Evolutionary conservation across 2,888 invertebrate species (phyloP).

Genomic region (Drosophila vallismaia): DNA sequence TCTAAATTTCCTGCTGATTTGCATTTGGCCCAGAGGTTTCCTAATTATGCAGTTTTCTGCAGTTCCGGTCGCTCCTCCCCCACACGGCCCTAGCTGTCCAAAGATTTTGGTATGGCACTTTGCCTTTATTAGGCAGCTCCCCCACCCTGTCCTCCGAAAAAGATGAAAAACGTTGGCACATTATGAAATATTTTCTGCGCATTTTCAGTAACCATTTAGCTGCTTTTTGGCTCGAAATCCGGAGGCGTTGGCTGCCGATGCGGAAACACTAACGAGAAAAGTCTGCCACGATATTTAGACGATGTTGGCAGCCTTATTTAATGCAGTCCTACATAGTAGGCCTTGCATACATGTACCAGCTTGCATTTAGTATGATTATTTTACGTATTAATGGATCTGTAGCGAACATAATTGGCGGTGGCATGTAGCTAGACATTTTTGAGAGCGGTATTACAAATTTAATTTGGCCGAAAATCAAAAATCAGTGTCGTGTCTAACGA

Average conservation of each 20-base stretch:
- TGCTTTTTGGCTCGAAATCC: slow-evolving; percentile 6
- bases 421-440: background rate
- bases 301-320: slow-evolving; percentile 44
- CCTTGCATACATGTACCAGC: slow-evolving; percentile 14
- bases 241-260: slow-evolving; percentile 20
- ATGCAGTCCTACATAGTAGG: background rate
- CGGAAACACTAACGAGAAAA: slow-evolving; percentile 66
- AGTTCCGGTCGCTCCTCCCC: slow-evolving; percentile 15
- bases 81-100: background rate
- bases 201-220: slow-evolving; percentile 25
- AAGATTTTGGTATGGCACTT: slow-evolving; percentile 41
- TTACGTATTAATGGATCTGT: slow-evolving; percentile 30
- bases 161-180: slow-evolving; percentile 23
- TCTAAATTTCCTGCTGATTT: slow-evolving; percentile 46
- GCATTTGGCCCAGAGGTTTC: slow-evolving; percentile 46
- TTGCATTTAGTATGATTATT: slow-evolving; percentile 58
- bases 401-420: slow-evolving; percentile 35
- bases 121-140: slow-evolving; percentile 42
- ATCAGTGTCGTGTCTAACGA: slow-evolving; percentile 3
- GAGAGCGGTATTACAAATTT: slow-evolving; percentile 39
- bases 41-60: slow-evolving; percentile 62
- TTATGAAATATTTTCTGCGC: slow-evolving; percentile 45
- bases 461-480: slow-evolving; percentile 43
- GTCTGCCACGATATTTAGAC: slow-evolving; percentile 50
- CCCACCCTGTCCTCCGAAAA: background rate